A percentile compares a stretch with the other conserved stretches of the same genome.
phyloP scores from a whole-genome alignment of 2,113 vertebrate species.

The Athene noctua region DNA sequence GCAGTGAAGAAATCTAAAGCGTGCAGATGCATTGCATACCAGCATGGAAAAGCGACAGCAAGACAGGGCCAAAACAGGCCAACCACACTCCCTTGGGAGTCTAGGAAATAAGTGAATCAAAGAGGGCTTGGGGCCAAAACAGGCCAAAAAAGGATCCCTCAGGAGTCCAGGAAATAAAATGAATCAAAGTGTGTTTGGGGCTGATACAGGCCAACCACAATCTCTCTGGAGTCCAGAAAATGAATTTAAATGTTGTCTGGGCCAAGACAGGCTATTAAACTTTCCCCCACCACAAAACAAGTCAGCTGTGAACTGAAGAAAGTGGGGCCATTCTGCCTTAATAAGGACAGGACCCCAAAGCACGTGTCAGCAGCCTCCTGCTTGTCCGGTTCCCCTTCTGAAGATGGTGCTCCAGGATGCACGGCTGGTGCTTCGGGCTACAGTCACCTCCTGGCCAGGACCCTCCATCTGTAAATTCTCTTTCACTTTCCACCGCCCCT shows the following conservation, averaged over 20 bases:
- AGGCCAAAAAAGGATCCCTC: constrained; percentile 43
- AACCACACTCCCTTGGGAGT: constrained; percentile 53
- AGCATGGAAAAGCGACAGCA: constrained; percentile 43
- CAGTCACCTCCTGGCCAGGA: background rate
- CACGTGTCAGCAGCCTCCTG: background rate
- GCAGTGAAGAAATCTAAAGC: constrained; percentile 35
- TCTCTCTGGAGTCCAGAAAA: constrained; percentile 56
- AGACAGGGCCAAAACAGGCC: constrained; percentile 48
- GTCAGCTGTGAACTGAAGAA: background rate
- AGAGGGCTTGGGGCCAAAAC: constrained; percentile 49
- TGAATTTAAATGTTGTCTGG: constrained; percentile 2
- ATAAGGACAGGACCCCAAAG: background rate
- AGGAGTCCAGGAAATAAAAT: constrained; percentile 59
- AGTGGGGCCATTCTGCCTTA: background rate
- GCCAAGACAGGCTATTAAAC: constrained; percentile 53
- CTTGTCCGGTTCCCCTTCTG: background rate
- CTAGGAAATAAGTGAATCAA: constrained; percentile 66
- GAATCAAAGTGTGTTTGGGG: constrained; percentile 57
- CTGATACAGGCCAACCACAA: constrained; percentile 66
- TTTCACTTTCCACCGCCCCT: background rate
- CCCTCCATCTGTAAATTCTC: background rate
- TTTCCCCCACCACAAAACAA: background rate
- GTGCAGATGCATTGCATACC: constrained; percentile 50
- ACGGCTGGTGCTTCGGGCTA: background rate
- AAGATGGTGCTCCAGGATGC: background rate